Base-by-base conservation (phyloP, 2,888 invertebrate genomes). In the Druceiella hillmani region DNA sequence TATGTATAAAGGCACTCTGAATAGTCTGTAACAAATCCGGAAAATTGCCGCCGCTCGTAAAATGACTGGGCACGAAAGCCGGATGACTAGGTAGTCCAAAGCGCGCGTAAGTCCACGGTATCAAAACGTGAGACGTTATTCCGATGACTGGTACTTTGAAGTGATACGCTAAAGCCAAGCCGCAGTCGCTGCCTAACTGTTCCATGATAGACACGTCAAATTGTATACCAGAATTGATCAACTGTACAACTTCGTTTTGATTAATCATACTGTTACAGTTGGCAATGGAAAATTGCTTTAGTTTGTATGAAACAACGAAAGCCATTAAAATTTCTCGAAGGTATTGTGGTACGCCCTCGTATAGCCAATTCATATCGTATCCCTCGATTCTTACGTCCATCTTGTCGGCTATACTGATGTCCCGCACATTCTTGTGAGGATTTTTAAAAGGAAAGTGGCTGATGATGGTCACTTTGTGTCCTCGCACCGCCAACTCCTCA, bases 401-500 rank as follows among this genome's bases (percentile, higher is more conserved):
- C n/a, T n/a, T n/a, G n/a, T n/a, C n/a, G n/a, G n/a, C n/a, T n/a
- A n/a, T n/a, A n/a, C n/a, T n/a, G n/a, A n/a, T n/a, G n/a, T n/a
- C n/a, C n/a, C n/a, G 66, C 49, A 80, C 76, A 51, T 74, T 76
- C 4, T 58, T 48, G 9, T 64, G 40, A 0, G 65, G n/a, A n/a
- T n/a, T 52, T 7, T 59, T 53, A 34, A 64, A 60, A 1, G 77
- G 75, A 45, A 74, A 81, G 52, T 75, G 73, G 7, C 78, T 78
- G 4, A 81, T 62, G 6, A 81, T 77, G 1, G 80, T 80, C 0
- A 83, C 58, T 4, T 74, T 62, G 47, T 83, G 81, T 1, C 81
- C 82, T 6, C 69, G 64, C 10, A 53, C 52, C 0, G 76, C 75
- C 28, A 83, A 53, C 42, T 72, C 76, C 7, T 64, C 66, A 24